A percentile compares a stretch with the other conserved stretches of the same genome.
Conservation (phyloP, 2,113 vertebrate genomes). For the Gallinago undulata region DNA sequence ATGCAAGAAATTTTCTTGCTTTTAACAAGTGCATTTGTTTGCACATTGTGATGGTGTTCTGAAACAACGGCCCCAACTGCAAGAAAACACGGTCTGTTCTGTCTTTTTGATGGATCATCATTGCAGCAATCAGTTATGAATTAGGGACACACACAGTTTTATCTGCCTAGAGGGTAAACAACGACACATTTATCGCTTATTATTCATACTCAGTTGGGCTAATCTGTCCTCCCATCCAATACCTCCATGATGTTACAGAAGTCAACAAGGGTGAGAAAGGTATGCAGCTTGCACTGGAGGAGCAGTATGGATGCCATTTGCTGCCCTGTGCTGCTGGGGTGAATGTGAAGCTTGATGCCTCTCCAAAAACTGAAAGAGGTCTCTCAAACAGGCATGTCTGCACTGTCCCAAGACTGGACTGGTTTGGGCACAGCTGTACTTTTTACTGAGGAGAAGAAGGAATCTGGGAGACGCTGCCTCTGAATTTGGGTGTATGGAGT, state of each 20-base stretch:
- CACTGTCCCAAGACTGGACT: too few species aligned
- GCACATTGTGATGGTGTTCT: background rate
- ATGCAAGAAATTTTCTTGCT: background rate
- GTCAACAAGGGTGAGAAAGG: background rate
- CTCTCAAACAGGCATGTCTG: background rate
- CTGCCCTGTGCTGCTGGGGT: background rate
- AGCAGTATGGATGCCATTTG: background rate
- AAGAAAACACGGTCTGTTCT: background rate
- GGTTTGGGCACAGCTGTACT: background rate
- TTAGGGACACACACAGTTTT: background rate
- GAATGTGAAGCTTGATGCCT: background rate
- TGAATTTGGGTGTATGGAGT: fast-evolving
- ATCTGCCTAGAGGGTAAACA: background rate
- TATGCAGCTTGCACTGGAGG: background rate
- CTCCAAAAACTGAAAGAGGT: background rate
- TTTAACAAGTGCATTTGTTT: background rate
- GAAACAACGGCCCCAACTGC: background rate
- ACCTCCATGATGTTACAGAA: background rate
- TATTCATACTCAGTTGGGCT: background rate
- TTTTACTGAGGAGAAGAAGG: background rate
- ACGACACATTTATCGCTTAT: background rate
- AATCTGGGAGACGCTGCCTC: background rate
- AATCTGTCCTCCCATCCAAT: background rate
- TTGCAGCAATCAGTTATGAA: fast-evolving
- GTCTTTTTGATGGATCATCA: background rate